Base-by-base conservation (phyloP, 1,140 invertebrate species). In the Glomeris maerens region DNA sequence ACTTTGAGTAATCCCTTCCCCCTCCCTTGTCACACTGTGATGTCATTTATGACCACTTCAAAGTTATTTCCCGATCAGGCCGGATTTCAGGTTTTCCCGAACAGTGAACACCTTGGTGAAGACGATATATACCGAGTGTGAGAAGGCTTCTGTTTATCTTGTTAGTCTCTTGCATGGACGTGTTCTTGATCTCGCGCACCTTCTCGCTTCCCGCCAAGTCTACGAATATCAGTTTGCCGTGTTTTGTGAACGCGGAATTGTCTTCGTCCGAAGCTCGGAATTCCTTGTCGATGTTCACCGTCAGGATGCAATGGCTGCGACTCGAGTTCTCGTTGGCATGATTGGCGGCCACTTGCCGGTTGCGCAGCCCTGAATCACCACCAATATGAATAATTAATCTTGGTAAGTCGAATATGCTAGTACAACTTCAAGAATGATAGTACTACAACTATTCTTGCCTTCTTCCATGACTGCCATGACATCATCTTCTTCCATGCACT, bases 311-410 rank as follows among this genome's bases (percentile, higher is more conserved):
- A 70, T 98, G 93, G 57, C 90, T 95, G 54, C 93, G 77, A 45
- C 88, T 93, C 1, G 90, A 95, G 64, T 91, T 78, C 45, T 92
- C 83, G 65, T 98, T 98, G 92, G 97, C 96, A 53, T 87, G 85
- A 65, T 96, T 94, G 21, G 78, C 70, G 39, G 89, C 87, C 1
- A 89, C 78, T 4, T 84, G 79, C 50, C 87, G 73, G 65, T 91
- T 89, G 50, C 79, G 76, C 76, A 87, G 80, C 14, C 84, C 83
- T 85, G 49, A 7, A 55, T 68, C 60, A 69, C 75, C 73, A 23
- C 74, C 57, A n/a, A n/a, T n/a, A n/a, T 27, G 58, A 57, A 29
- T 68, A 59, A 63, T 73, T n/a, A 76, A 27, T 74, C 70, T 13
- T 46, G 20, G 17, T 27, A 22, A 49, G 14, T 49, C 20, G 23